phyloP scores from a whole-genome alignment of 2,888 invertebrate species.

The Syritta pipiens region DNA sequence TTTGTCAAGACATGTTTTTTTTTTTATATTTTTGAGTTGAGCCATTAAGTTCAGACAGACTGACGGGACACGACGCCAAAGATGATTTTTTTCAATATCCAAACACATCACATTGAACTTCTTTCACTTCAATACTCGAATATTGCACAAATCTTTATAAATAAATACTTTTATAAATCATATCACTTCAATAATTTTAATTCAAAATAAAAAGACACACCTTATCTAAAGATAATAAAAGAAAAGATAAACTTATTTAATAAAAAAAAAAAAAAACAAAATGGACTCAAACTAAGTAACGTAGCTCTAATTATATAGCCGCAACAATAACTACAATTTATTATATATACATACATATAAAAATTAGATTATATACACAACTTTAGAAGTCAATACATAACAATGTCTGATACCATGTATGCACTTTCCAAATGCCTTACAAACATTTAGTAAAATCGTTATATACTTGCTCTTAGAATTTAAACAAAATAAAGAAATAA shows the following conservation, averaged over 20 bases:
- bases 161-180: background rate
- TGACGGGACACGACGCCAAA: too few relatives aligned
- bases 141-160: background rate
- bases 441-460: constrained; percentile 38
- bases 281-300: constrained; percentile 17
- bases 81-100: too few relatives aligned
- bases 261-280: constrained; percentile 15
- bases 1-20: too few relatives aligned
- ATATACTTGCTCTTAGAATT: constrained; percentile 36
- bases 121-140: too few relatives aligned
- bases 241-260: constrained; percentile 29
- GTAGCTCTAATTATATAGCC: constrained; percentile 31
- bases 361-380: constrained; percentile 33
- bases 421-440: constrained; percentile 78
- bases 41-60: too few relatives aligned
- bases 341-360: constrained; percentile 6
- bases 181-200: constrained; percentile 1
- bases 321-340: constrained; percentile 52
- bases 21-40: too few relatives aligned
- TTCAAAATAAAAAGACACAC: background rate
- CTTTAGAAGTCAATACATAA: constrained; percentile 60
- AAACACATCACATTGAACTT: too few relatives aligned
- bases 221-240: constrained; percentile 3
- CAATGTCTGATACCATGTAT: constrained; percentile 84
- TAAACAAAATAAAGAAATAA: background rate